phyloP scores from a whole-genome alignment of 1,140 invertebrate genomes.

The Pseudomyrmex sp. region DNA sequence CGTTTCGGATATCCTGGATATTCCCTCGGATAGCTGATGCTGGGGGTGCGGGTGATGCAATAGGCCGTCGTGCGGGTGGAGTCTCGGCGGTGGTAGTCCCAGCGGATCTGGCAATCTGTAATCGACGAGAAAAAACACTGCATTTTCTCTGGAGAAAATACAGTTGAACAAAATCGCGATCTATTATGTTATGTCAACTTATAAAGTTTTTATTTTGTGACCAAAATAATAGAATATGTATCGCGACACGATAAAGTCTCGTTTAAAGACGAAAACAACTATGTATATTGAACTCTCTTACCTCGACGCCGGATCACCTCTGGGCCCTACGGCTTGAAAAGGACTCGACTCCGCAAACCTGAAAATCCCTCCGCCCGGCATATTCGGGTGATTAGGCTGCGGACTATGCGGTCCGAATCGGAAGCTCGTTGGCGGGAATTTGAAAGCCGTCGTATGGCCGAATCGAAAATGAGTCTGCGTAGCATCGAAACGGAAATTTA shows the following conservation, averaged over 20 bases:
- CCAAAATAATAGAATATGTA: neutral
- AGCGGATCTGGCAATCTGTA: slow-evolving; percentile 82
- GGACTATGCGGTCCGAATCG: slow-evolving; percentile 83
- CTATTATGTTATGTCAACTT: slow-evolving; percentile 12
- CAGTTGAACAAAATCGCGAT: slow-evolving; percentile 37
- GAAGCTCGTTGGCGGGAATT: slow-evolving; percentile 82
- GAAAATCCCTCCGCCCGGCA: slow-evolving; percentile 81
- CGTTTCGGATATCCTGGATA: slow-evolving; percentile 83
- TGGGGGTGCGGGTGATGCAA: slow-evolving; percentile 79
- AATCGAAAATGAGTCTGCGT: slow-evolving; percentile 83
- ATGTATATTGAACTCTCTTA: slow-evolving; percentile 54
- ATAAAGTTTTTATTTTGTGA: neutral
- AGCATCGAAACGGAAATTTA: slow-evolving; percentile 84
- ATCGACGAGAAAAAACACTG: slow-evolving; percentile 52
- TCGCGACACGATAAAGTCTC: slow-evolving; percentile 29
- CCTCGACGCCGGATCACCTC: slow-evolving; percentile 83
- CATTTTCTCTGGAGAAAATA: slow-evolving; percentile 58
- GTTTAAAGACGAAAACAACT: neutral
- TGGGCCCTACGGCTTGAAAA: slow-evolving; percentile 83
- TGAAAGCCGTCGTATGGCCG: slow-evolving; percentile 81
- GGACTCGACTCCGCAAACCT: slow-evolving; percentile 84
- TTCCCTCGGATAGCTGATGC: slow-evolving; percentile 80
- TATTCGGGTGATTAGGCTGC: slow-evolving; percentile 83
- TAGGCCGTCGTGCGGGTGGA: slow-evolving; percentile 82
- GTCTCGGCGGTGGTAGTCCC: slow-evolving; percentile 78